Evolutionary conservation across 2,888 invertebrate genomes (phyloP), one percentile per base, ranked within the genome.

Genomic region (Choreutis nemorana): DNA sequence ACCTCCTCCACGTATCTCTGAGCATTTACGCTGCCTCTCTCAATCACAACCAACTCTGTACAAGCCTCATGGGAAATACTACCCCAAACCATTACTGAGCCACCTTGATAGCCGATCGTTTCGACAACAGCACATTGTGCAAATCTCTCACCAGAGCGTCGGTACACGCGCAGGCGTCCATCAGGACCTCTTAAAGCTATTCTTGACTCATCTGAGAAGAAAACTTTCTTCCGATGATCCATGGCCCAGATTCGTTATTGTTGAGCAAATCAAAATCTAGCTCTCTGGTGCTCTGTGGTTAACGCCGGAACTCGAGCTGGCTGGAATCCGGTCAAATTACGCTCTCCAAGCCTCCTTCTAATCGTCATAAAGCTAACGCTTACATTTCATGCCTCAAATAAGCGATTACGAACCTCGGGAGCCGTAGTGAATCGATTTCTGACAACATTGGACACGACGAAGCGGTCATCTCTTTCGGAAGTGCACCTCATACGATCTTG

Each of bases 141-240:
- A n/a, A n/a, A n/a, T n/a, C n/a, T n/a, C n/a, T n/a, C n/a, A n/a
- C n/a, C n/a, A n/a, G n/a, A n/a, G n/a, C 28, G 28, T 18, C 28
- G 7, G 28, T 28, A 28, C 8, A 28, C 28, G n/a, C 28, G 28
- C 13, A 21, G 28, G 13, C 28, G 28, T 15, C 28, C 28, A 11
- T 28, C 28, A 4, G 21, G 28, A 28, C 21, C 28, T 4, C 21
- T 9, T 21, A 28, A 20, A 12, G 21, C 3, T 28, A 28, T 28
- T 12, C 21, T 28, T 18, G 21, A 21, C 10, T 20, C 28, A 20
- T 28, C 28, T 15, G 28, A 18, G 13, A 28, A 28, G 12, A 28
- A 4, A 4, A 28, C 12, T 9, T 3, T 12, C 28, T 21, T 28
- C 10, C 28, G 21, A 8, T 28, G 28, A 3, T 8, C 13, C 12